Base-by-base conservation (phyloP, 2,797 vertebrate genomes). In the Limosa lapponica region DNA sequence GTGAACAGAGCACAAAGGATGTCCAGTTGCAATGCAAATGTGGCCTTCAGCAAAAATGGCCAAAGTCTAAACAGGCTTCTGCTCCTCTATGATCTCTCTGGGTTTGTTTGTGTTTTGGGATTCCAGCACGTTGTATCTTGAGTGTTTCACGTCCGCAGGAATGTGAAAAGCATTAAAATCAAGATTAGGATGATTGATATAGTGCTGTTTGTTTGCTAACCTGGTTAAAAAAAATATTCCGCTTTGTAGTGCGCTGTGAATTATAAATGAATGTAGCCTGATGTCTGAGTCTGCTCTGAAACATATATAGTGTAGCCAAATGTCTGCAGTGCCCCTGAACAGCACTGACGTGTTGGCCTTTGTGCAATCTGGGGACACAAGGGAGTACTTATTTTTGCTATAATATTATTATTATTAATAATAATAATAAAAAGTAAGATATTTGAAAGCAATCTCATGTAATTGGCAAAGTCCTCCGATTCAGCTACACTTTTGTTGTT, bases 81-180 rank as follows among this genome's bases (percentile, higher is more conserved):
- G 67, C 52, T 69, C 24, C 4, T 2, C 24, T 34, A 14, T 28
- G 25, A 36, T 13, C 44, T 69, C 25, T 34, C 55, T 25, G 34
- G 57, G 70, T 84, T 66, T 69, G 57, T 85, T 90, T 90, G 74
- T 88, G 39, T 81, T 92, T 91, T 83, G 87, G 37, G 80, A 91
- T 95, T 90, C 86, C 83, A 84, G 54, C 51, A 52, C 0, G 0
- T 54, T 84, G 58, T 82, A 84, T 36, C 58, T 91, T 0, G 0
- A 75, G 88, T 83, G 81, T 75, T 95, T 52, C 1, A 2, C 0
- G 0, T 93, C 96, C 52, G 0, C 94, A 96, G 91, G 87, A 95
- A 95, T 88, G 93, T n/a, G 55, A 82, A 58, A 84, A 84, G 89
- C 73, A 25, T 49, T 79, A 36, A 93, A 95, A 86, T 90, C 73